Evolutionary conservation across 2,797 vertebrate genomes (phyloP).

Genomic region (Coracias cyanogaster): DNA sequence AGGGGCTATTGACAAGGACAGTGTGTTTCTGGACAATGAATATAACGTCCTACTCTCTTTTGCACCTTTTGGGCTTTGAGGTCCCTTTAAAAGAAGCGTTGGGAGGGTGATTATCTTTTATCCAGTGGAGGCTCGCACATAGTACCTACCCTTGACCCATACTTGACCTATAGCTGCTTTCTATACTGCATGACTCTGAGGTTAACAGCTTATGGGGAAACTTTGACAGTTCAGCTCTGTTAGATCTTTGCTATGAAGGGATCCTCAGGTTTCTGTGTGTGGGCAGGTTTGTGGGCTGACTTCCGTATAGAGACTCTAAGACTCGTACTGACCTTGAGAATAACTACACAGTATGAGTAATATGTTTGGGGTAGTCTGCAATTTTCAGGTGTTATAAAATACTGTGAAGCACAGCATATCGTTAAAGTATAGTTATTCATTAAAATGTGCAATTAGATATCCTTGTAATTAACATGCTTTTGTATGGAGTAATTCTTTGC

Average conservation of each 20-base stretch:
- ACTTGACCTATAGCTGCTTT: conserved; percentile 5
- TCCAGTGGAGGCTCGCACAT: not conserved
- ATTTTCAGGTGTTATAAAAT: conserved; percentile 1
- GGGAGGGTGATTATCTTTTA: not conserved
- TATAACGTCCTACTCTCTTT: not conserved
- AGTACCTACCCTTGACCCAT: not conserved
- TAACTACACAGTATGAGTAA: not conserved
- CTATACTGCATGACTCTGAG: not conserved
- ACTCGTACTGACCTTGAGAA: not conserved
- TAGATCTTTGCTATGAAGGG: not conserved
- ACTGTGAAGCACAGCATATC: not conserved
- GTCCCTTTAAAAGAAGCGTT: not conserved
- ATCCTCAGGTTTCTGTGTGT: not conserved
- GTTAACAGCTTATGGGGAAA: not conserved
- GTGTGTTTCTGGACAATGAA: not conserved
- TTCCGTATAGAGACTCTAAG: not conserved
- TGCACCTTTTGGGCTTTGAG: not conserved
- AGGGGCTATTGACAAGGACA: not conserved
- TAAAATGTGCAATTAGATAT: not conserved
- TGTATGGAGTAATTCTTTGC: not conserved
- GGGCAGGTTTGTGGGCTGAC: not conserved
- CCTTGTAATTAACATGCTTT: not conserved
- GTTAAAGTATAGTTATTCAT: not conserved
- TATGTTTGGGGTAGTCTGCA: not conserved
- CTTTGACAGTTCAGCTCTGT: not conserved